Evolutionary conservation across 2,113 vertebrate genomes (phyloP), one percentile per base, ranked within the genome.

Genomic region (Hippocampus zosterae): DNA sequence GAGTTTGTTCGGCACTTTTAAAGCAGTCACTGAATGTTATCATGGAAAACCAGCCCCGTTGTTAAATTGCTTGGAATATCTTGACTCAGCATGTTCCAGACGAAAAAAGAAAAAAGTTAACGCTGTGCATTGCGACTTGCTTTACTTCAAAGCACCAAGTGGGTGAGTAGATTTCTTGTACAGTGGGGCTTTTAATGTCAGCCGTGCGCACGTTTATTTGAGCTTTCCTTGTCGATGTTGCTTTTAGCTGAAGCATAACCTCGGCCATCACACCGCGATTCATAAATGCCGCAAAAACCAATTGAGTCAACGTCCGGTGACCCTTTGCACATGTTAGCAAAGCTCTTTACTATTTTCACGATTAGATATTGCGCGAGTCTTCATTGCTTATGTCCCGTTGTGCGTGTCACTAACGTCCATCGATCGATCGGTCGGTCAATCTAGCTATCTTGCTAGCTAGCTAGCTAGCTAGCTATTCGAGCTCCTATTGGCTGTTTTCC

Each of bases 31-130:
- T 65, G 27, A 71, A 46, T 68, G 71, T 66, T 74, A 74, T 77
- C 74, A 57, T 52, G 65, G 65, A 1, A 19, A 41, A 66, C 44
- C 73, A 73, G 63, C 63, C 56, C 50, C 64, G 60, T 42, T 69
- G 16, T 68, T 77, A 37, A 77, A 69, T 66, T 40, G 71, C 44
- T 69, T 33, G 64, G 53, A 69, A 65, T 48, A 76, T 41, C 40
- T 59, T 69, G 66, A 69, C 70, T 70, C 70, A 75, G 73, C 66
- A 41, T 69, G 16, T 27, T 61, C 21, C 65, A 33, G 46, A 68
- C 66, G 46, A 29, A 72, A 23, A 23, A 74, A 56, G 23, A 72
- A 55, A n/a, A 72, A 55, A 55, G 9, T 9, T 21, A 23, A 23
- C 52, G 9, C 52, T 55, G 44, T 55, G 46, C 44, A 57, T 77